A percentile compares a stretch with the other conserved stretches of the same genome.
phyloP scores from a whole-genome alignment of 1,140 invertebrate genomes.

The Chymomyza costata region DNA sequence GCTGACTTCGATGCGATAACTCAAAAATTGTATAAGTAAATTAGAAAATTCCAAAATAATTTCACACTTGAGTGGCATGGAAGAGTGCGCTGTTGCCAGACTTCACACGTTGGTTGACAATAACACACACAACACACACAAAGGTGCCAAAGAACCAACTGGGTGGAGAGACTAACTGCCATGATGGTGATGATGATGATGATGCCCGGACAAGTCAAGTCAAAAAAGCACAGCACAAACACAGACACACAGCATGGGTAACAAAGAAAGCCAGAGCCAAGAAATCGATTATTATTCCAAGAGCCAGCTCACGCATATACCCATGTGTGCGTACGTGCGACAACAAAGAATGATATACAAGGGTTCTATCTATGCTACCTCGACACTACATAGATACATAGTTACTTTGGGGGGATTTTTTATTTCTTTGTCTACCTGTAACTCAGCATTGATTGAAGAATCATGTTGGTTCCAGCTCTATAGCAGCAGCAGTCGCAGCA shows the following conservation, averaged over 20 bases:
- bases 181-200: no score
- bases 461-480: no score
- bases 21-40: constrained; percentile 62
- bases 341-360: no score
- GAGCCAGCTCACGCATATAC: constrained; percentile 17
- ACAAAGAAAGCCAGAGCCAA: constrained; percentile 23
- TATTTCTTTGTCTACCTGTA: no score
- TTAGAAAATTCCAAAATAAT: constrained; percentile 69
- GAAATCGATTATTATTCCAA: constrained; percentile 67
- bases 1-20: constrained; percentile 56
- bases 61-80: constrained; percentile 54
- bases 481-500: no score
- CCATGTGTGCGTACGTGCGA: no score
- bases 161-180: no score
- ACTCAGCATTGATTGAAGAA: no score
- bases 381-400: no score
- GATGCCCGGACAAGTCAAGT: constrained; percentile 26
- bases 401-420: no score
- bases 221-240: constrained; percentile 15
- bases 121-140: no score
- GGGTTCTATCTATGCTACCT: no score
- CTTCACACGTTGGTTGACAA: constrained; percentile 52
- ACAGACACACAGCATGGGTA: constrained; percentile 17
- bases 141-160: constrained; percentile 61
- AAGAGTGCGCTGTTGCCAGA: constrained; percentile 44